Conservation (phyloP, 2,113 vertebrate species). For the Alethe castanea region DNA sequence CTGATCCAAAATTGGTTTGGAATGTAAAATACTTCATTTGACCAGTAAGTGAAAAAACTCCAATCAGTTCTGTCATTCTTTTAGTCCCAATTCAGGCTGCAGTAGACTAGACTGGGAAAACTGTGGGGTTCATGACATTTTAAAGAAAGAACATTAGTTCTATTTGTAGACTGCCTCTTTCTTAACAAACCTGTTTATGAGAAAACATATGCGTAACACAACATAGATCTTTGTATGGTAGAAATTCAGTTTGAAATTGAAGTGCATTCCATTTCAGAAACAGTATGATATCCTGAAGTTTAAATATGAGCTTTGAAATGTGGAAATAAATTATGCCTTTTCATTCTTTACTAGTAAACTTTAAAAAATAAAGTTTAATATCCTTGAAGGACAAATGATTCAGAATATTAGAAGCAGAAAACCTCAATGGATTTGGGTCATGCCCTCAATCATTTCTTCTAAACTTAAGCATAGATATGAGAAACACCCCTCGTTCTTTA, state of each 20-base stretch:
- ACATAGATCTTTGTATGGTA: not conserved
- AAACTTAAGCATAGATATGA: not conserved
- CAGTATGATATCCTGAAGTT: not conserved
- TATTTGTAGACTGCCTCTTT: not conserved
- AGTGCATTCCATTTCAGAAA: constrained; percentile 34
- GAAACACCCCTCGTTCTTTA: not conserved
- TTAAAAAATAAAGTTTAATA: constrained; percentile 34
- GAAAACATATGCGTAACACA: not conserved
- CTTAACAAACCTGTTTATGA: constrained; percentile 1
- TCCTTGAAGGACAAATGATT: constrained; percentile 31
- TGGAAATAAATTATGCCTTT: constrained; percentile 35
- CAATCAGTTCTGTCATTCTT: not conserved
- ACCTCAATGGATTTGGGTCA: not conserved
- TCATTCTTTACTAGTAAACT: not conserved
- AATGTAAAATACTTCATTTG: constrained; percentile 10
- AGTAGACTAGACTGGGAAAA: not conserved
- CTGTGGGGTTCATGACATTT: not conserved
- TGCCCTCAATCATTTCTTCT: constrained; percentile 29
- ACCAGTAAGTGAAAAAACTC: not conserved
- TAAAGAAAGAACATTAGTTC: not conserved
- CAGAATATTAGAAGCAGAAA: not conserved
- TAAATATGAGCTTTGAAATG: constrained; percentile 32
- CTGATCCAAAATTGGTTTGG: not conserved
- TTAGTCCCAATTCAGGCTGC: not conserved
- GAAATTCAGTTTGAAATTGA: constrained; percentile 13